phyloP scores from a whole-genome alignment of 1,140 invertebrate genomes.

The Drepana arcuata region DNA sequence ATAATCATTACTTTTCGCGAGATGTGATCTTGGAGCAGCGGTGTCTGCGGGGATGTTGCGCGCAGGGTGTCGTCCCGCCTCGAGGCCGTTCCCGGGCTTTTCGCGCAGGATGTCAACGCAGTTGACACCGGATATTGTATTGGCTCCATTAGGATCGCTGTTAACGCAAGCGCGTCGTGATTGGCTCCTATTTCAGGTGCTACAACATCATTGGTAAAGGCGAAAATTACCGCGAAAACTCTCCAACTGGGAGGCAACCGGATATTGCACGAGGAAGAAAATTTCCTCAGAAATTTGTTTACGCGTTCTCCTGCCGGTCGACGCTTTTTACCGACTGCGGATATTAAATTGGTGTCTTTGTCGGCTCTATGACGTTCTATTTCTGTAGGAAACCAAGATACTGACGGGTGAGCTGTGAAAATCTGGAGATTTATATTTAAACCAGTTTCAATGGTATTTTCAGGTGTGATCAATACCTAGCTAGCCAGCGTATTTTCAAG shows the following conservation, averaged over 20 bases:
- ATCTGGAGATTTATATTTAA: too few species aligned
- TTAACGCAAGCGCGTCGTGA: constrained; percentile 28
- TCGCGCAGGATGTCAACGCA: constrained; percentile 58
- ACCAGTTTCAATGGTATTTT: too few species aligned
- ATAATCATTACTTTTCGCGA: constrained; percentile 70
- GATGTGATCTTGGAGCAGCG: constrained; percentile 63
- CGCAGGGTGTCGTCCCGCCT: constrained; percentile 38
- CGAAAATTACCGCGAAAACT: constrained; percentile 41
- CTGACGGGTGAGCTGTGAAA: too few species aligned
- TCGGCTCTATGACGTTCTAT: constrained; percentile 26
- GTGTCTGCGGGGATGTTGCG: constrained; percentile 53
- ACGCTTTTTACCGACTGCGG: constrained; percentile 42
- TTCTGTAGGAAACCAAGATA: constrained; percentile 23
- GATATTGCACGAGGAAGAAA: constrained; percentile 61
- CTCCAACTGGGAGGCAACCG: constrained; percentile 38
- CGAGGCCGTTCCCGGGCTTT: constrained; percentile 61
- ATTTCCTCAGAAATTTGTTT: constrained; percentile 66
- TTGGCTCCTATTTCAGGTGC: constrained; percentile 24
- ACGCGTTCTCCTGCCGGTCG: constrained; percentile 43
- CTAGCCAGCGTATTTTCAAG: too few species aligned
- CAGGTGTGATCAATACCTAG: too few species aligned
- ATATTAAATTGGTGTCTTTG: constrained; percentile 46
- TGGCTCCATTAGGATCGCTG: constrained; percentile 41
- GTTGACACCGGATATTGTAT: constrained; percentile 45
- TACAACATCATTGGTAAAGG: constrained; percentile 23